phyloP scores from a whole-genome alignment of 2,113 vertebrate genomes.

The Spea multiplicata region DNA sequence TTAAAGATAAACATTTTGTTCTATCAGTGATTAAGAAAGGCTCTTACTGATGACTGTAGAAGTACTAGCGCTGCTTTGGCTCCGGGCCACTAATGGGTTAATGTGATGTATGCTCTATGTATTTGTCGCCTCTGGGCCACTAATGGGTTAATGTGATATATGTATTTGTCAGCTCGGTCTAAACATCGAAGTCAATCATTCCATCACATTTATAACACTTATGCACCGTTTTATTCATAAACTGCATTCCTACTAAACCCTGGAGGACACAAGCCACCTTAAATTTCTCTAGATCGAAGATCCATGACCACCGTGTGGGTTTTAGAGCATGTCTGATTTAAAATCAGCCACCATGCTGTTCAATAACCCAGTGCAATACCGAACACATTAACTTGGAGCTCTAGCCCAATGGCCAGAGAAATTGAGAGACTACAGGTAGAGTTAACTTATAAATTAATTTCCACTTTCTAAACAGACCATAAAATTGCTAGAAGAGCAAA shows the following conservation, averaged over 20 bases:
- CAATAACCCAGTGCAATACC: constrained; percentile 40
- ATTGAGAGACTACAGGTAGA: constrained; percentile 45
- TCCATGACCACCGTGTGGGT: constrained; percentile 13
- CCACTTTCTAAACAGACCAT: constrained; percentile 42
- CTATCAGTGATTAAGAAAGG: constrained; percentile 14
- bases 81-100: no score
- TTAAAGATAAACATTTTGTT: constrained; percentile 28
- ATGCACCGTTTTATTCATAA: constrained; percentile 20
- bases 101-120: no score
- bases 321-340: constrained; percentile 44
- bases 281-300: constrained; percentile 6
- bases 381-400: constrained; percentile 37
- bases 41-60: not conserved
- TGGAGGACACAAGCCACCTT: constrained; percentile 11
- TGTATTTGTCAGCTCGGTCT: not conserved
- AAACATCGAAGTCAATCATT: constrained; percentile 25
- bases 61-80: not conserved
- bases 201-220: constrained; percentile 3
- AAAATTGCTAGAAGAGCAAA: constrained; percentile 44
- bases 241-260: constrained; percentile 5
- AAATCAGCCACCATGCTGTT: constrained; percentile 41
- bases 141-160: not conserved
- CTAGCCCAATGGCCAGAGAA: constrained; percentile 44
- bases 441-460: constrained; percentile 43
- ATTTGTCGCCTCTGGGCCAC: not conserved